Evolutionary conservation across 2,113 vertebrate species (phyloP), one percentile per base, ranked within the genome.

Genomic region (Thermophis baileyi): DNA sequence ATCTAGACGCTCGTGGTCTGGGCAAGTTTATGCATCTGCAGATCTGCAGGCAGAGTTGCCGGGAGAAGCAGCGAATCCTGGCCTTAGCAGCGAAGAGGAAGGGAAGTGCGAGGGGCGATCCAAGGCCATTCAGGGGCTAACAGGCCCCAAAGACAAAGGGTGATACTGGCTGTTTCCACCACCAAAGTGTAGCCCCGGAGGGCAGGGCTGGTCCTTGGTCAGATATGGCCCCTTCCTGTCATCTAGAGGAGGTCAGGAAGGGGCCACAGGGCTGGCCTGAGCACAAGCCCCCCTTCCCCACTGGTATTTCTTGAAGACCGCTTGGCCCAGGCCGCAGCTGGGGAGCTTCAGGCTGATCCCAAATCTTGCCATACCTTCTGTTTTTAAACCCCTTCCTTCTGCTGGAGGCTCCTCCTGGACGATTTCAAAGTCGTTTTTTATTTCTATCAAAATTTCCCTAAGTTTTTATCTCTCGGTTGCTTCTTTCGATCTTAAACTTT

Each of bases 1-100:
- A 69, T 35, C 6, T 74, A 74, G n/a, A 20, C 5, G 4, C n/a
- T 16, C 2, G 8, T 81, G 35, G 16, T 22, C n/a, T 74, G n/a
- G 4, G 60, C 12, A 2, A 0, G 1, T 18, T 74, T 0, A 5
- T 18, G n/a, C 14, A 74, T 3, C 63, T 35, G 14, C n/a, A 74
- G 12, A 14, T n/a, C n/a, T 16, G 27, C 30, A 16, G 63, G n/a
- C 30, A 6, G 69, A 20, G 6, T 35, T 18, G 14, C 6, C 18
- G 14, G 69, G 69, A 74, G n/a, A 40, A 81, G 16, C 5, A 74
- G 14, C 6, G 6, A 3, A 40, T 20, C 6, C 69, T 40, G 16
- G 14, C 63, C 63, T 35, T 35, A 7, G 63, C 14, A 18, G 14
- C 14, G 11, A 81, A 81, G n/a, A 40, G n/a, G 69, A 22, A 40